Base-by-base conservation (phyloP, 2,797 vertebrate species). In the Girardinus metallicus region DNA sequence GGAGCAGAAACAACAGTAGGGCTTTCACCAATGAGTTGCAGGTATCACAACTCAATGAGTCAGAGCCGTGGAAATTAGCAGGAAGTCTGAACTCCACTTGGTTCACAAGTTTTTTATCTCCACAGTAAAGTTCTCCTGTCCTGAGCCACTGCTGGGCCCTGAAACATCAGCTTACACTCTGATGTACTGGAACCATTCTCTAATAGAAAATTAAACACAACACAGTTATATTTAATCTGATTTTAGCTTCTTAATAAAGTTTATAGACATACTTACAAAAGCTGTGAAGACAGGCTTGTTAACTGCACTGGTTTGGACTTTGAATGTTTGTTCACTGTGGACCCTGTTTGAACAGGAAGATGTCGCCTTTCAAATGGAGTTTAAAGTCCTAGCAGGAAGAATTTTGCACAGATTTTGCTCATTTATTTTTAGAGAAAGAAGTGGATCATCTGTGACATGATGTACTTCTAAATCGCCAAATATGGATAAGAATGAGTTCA, bases 251-350 rank as follows among this genome's bases (percentile, higher is more conserved):
- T 5, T 83, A 82, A 36, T n/a, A 47, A 82, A 80, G 26, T 2
- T 64, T 5, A 18, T 1, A 4, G 4, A 57, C 15, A 21, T 88
- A 92, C 93, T 94, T 75, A 94, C 91, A 74, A 83, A 75, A 78
- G 86, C 84, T 80, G 49, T 83, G 81, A 4, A 31, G 60, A 15
- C 29, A 18, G 46, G 41, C 81, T 70, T 66, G 46, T 41, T 87
- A 49, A 36, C 49, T 43, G 39, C 26, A 12, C 10, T 29, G 16
- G 57, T 12, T 12, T 88, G 88, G 81, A 94, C 91, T 91, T 89
- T 91, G 90, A 78, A 49, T 75, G 34, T 43, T 18, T 34, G 66
- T 44, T 70, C 4, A 23, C 57, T 81, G 47, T 79, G 26, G 62
- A 31, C 36, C 74, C 41, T 85, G 86, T 87, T 91, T 86, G 53